Percentiles rank a stretch among this genome's conserved stretches.
phyloP scores from a whole-genome alignment of 2,113 vertebrate genomes.

The Benitochromis conjunctus region DNA sequence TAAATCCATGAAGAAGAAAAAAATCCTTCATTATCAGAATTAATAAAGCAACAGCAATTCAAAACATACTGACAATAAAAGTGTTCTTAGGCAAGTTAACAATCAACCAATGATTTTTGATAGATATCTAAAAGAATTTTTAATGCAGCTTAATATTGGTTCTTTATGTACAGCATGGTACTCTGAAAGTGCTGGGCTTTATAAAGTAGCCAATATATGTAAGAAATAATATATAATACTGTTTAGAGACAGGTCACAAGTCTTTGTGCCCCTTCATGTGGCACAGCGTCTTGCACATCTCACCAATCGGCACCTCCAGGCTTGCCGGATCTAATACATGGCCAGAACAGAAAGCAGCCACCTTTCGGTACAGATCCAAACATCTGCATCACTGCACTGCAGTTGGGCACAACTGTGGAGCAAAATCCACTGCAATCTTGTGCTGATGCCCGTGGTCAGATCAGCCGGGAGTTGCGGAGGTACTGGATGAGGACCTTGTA shows the following conservation, averaged over 20 bases:
- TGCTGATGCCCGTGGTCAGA: conserved; percentile 65
- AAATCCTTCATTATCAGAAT: neutral
- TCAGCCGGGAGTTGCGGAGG: conserved; percentile 92
- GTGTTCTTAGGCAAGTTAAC: neutral
- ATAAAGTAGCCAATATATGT: conserved; percentile 36
- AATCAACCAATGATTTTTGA: neutral
- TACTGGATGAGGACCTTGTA: conserved; percentile 95
- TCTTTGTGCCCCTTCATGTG: conserved; percentile 28
- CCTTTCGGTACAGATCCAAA: neutral
- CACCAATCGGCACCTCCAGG: neutral
- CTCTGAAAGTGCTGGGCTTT: conserved; percentile 71
- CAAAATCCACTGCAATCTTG: neutral
- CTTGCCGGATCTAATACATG: conserved; percentile 22
- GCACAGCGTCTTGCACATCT: neutral
- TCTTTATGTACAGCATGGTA: conserved; percentile 61
- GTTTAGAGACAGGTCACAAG: conserved; percentile 48
- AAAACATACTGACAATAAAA: conserved; percentile 4
- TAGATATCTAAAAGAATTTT: neutral
- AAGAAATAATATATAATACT: conserved; percentile 68
- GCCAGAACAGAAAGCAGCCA: neutral
- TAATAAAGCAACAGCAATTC: neutral
- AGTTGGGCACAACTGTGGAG: neutral
- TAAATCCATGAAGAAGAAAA: neutral
- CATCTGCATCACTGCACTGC: neutral
- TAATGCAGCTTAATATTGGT: conserved; percentile 53